Evolutionary conservation across 2,797 vertebrate species (phyloP).

Genomic region (Xenops minutus): DNA sequence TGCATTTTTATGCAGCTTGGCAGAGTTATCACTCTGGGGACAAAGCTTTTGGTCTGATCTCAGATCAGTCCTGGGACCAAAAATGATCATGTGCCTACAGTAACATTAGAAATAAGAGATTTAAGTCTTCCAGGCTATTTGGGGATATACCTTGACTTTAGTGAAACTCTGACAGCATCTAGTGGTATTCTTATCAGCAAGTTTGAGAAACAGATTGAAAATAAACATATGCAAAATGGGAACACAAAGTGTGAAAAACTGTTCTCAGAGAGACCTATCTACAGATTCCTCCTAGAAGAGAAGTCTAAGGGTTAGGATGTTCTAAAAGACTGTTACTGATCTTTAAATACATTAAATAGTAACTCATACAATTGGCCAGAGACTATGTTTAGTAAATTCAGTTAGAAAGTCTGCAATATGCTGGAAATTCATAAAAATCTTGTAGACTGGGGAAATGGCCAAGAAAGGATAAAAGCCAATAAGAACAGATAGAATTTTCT

Average conservation of each 20-base stretch:
- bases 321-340: neutral
- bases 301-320: slow-evolving; percentile 6
- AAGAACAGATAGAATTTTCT: neutral
- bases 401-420: neutral
- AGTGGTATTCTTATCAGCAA: neutral
- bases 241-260: slow-evolving; percentile 40
- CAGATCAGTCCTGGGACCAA: neutral
- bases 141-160: neutral
- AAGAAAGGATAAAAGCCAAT: neutral
- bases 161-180: neutral
- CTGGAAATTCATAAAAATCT: neutral
- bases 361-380: neutral
- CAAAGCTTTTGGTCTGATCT: neutral
- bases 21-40: neutral
- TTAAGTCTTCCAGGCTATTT: neutral
- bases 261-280: slow-evolving; percentile 5
- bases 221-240: slow-evolving; percentile 36
- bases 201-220: slow-evolving; percentile 45
- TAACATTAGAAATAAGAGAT: neutral
- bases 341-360: neutral
- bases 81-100: neutral
- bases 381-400: neutral
- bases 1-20: neutral
- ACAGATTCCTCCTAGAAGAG: neutral
- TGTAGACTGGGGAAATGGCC: neutral